Conservation (phyloP, 2,113 vertebrate species). For the Amblyopsis rosae region DNA sequence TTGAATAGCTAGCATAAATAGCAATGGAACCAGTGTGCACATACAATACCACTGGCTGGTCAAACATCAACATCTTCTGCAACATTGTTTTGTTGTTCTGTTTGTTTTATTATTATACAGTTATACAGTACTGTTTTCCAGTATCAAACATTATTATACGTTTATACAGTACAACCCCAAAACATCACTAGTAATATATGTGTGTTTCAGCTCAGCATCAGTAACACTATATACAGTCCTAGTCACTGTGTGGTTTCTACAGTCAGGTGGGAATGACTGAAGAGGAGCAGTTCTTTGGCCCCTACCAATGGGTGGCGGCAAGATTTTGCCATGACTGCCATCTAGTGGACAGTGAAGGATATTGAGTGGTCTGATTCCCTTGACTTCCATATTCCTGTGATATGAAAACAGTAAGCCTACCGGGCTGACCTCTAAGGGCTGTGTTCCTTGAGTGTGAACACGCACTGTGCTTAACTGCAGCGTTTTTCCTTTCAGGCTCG, state of each 20-base stretch:
- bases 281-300: constrained; percentile 16
- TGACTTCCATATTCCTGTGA: not conserved
- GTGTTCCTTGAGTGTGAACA: not conserved
- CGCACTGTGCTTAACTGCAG: not conserved
- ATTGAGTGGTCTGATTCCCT: not conserved
- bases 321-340: constrained; percentile 48
- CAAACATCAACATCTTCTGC: not conserved
- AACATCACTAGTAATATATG: too few species aligned
- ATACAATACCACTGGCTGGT: not conserved
- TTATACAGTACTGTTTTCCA: too few species aligned
- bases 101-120: too few species aligned
- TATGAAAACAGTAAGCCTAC: not conserved
- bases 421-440: not conserved
- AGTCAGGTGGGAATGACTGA: constrained; percentile 32
- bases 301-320: not conserved
- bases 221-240: not conserved
- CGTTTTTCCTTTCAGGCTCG: constrained; percentile 80
- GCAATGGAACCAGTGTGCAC: not conserved
- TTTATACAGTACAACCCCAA: too few species aligned
- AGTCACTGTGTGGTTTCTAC: not conserved
- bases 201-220: too few species aligned
- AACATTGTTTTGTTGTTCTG: too few species aligned
- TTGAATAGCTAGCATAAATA: constrained; percentile 10
- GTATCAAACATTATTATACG: too few species aligned
- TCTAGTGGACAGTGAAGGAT: constrained; percentile 45